phyloP scores from a whole-genome alignment of 2,888 invertebrate genomes.

The Creontiades dilutus region DNA sequence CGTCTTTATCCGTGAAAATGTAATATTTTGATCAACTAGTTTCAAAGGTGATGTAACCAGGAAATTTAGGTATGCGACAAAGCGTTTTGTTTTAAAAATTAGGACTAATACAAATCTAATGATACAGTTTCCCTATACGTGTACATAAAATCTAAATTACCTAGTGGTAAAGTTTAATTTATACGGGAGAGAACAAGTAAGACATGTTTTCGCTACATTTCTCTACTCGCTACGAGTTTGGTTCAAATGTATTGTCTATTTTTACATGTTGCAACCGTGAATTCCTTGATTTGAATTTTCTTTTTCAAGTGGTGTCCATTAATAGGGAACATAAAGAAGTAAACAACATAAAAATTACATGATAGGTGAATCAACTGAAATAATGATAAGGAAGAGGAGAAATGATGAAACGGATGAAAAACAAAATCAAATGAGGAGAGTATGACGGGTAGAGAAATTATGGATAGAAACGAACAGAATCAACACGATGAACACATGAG shows the following conservation, averaged over 20 bases:
- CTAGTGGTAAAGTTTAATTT: constrained; percentile 27
- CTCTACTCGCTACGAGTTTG: constrained; percentile 61
- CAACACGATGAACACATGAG: constrained; percentile 11
- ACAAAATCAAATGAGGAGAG: not conserved
- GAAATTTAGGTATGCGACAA: too few relatives aligned
- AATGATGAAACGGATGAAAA: not conserved
- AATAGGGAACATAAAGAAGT: constrained; percentile 25
- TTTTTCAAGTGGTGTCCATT: not conserved
- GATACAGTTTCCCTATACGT: constrained; percentile 60
- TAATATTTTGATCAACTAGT: too few relatives aligned
- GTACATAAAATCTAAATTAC: constrained; percentile 29
- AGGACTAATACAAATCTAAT: constrained; percentile 59
- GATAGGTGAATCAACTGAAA: constrained; percentile 23
- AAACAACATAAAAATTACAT: constrained; percentile 37
- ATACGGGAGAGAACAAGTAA: constrained; percentile 50
- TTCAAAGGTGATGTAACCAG: too few relatives aligned
- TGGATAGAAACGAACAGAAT: not conserved
- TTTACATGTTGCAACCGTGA: constrained; percentile 50
- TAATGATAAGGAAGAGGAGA: not conserved
- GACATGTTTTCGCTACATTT: constrained; percentile 53
- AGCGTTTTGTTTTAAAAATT: not conserved
- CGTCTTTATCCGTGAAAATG: too few relatives aligned
- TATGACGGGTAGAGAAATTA: not conserved
- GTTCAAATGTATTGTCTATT: constrained; percentile 47
- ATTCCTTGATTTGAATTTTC: constrained; percentile 2